Evolutionary conservation across 2,888 invertebrate genomes (phyloP), one percentile per base, ranked within the genome.

Genomic region (Diabrotica balteata): DNA sequence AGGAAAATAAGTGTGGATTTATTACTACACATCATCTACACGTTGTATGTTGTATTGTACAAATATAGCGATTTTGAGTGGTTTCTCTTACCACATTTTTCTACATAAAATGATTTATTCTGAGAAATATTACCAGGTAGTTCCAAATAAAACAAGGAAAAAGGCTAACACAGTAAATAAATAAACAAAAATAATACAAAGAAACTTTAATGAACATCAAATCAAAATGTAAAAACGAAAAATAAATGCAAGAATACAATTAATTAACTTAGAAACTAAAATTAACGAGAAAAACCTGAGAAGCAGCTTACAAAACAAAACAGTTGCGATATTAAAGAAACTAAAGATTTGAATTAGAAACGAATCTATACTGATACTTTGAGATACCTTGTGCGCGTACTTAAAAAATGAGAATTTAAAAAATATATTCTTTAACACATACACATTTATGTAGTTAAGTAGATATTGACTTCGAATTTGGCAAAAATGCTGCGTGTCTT

Each of bases 391-490:
- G 82, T 81, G 82, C 79, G 75, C 79, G 70, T 73, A 80, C 77
- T 75, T 65, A 66, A 77, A 80, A 78, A 80, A 75, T 68, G 75
- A 73, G 76, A 78, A 73, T 78, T 80, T 80, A 81, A 82, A 82
- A 82, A 82, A 82, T 82, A 81, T 79, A 81, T 80, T 82, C 87
- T 86, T 87, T 72, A 75, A 78, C 87, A 87, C 86, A 87, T 86
- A 87, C 86, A 83, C 79, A 80, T 77, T 76, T 74, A 74, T 75
- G 73, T 78, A 57, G 53, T 50, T 78, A 76, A 82, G 81, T 84
- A 84, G 82, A 88, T 89, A 88, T 88, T 88, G 88, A 89, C 89
- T 88, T 88, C 86, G 85, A 82, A 88, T 89, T 89, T 89, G 88
- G 89, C 89, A 88, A 82, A 88, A 81, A 83, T 83, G 79, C 80